A percentile compares a stretch with the other conserved stretches of the same genome.
phyloP scores from a whole-genome alignment of 2,888 invertebrate genomes.

The Phania funesta region DNA sequence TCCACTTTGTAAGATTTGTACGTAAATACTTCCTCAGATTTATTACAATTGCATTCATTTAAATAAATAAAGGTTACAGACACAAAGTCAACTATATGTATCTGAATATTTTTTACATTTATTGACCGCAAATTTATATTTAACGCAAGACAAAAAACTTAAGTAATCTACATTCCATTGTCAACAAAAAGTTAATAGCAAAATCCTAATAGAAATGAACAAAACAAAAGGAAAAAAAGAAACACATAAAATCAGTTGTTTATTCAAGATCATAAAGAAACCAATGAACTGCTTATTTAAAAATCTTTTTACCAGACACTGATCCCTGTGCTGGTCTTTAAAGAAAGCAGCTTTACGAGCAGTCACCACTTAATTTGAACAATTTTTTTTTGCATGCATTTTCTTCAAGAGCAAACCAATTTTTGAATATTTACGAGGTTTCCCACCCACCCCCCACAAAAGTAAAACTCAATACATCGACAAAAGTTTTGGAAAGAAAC shows the following conservation, averaged over 20 bases:
- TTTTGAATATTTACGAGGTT: conserved; percentile 8
- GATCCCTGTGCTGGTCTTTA: not conserved
- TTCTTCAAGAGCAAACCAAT: not conserved
- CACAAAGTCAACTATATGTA: not conserved
- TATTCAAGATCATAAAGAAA: not conserved
- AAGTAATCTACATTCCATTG: not conserved
- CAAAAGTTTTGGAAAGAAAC: not conserved
- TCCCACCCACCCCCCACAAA: not conserved
- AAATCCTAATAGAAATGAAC: not conserved
- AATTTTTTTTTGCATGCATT: conserved; percentile 20
- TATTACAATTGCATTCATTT: no score
- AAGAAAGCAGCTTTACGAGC: not conserved
- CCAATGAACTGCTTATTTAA: conserved; percentile 29
- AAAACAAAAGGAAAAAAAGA: not conserved
- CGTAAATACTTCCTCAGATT: no score
- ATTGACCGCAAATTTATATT: conserved; percentile 24
- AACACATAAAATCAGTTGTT: not conserved
- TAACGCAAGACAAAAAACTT: not conserved
- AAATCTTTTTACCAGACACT: not conserved
- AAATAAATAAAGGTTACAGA: conserved; percentile 1
- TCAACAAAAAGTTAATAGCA: not conserved
- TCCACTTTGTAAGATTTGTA: no score
- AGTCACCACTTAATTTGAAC: conserved; percentile 21
- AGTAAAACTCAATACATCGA: not conserved
- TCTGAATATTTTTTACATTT: conserved; percentile 28